Conservation (phyloP, 2,888 invertebrate species). For the Pterostichus niger region DNA sequence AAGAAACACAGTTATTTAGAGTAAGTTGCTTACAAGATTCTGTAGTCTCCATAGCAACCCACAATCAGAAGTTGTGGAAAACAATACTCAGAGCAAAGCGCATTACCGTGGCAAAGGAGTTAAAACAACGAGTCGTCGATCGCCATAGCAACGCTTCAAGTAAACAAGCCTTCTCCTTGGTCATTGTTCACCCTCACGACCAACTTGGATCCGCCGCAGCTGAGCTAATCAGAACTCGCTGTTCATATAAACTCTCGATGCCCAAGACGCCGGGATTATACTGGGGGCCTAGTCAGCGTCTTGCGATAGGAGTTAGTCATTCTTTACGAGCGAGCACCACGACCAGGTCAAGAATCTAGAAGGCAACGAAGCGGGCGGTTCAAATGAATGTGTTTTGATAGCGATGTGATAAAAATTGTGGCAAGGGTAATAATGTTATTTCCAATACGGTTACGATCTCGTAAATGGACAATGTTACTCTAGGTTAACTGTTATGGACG, state of each 20-base stretch:
- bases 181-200: slow-evolving; percentile 4
- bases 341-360: background rate
- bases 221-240: slow-evolving; percentile 10
- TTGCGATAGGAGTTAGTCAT: too few species aligned
- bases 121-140: slow-evolving; percentile 6
- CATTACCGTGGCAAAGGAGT: slow-evolving; percentile 2
- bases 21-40: background rate
- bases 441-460: too few species aligned
- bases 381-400: too few species aligned
- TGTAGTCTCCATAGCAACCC: background rate
- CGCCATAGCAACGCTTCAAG: slow-evolving; percentile 4
- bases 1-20: too few species aligned
- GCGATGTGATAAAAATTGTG: too few species aligned
- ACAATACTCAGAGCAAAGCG: background rate
- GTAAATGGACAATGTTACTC: too few species aligned
- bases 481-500: too few species aligned
- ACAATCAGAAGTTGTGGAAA: background rate
- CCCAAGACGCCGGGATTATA: slow-evolving; percentile 16
- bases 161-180: slow-evolving; percentile 12
- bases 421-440: too few species aligned
- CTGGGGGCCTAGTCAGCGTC: background rate
- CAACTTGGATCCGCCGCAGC: slow-evolving; percentile 1
- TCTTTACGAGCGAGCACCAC: background rate
- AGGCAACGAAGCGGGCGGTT: background rate
- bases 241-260: too few species aligned